Conservation (phyloP, 2,113 vertebrate genomes). For the Mastomys natalensis region DNA sequence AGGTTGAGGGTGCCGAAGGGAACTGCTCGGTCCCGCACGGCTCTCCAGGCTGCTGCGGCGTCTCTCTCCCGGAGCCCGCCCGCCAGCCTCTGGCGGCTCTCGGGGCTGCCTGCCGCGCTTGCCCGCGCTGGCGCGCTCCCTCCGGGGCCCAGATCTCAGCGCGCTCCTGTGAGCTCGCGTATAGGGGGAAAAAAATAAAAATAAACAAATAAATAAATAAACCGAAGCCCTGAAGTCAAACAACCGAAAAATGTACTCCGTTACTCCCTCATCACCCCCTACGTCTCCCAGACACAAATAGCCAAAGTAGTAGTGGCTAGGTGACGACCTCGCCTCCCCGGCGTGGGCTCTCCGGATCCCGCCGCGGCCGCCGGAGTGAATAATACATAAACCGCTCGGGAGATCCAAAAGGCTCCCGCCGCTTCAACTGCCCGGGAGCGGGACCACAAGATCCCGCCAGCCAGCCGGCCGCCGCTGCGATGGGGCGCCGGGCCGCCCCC, state of each 20-base stretch:
- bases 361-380: conserved; percentile 80
- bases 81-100: conserved; percentile 27
- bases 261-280: background rate
- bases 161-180: conserved; percentile 70
- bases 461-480: conserved; percentile 32
- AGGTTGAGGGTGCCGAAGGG: conserved; percentile 21
- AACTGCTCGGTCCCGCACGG: background rate
- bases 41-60: background rate
- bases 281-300: conserved; percentile 75
- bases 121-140: conserved; percentile 55
- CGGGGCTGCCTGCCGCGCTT: conserved; percentile 56
- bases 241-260: background rate
- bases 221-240: conserved; percentile 16
- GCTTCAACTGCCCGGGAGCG: conserved; percentile 58
- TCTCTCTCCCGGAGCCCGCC: conserved; percentile 19
- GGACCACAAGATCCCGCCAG: conserved; percentile 64
- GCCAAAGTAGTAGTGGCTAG: conserved; percentile 70
- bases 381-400: conserved; percentile 65
- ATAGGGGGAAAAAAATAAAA: background rate
- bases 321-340: conserved; percentile 79
- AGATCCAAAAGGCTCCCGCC: conserved; percentile 63
- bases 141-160: conserved; percentile 60
- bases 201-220: background rate
- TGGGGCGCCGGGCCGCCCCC: conserved; percentile 39
- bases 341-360: conserved; percentile 77